phyloP scores from a whole-genome alignment of 2,888 invertebrate genomes.

The Hemaris fuciformis region DNA sequence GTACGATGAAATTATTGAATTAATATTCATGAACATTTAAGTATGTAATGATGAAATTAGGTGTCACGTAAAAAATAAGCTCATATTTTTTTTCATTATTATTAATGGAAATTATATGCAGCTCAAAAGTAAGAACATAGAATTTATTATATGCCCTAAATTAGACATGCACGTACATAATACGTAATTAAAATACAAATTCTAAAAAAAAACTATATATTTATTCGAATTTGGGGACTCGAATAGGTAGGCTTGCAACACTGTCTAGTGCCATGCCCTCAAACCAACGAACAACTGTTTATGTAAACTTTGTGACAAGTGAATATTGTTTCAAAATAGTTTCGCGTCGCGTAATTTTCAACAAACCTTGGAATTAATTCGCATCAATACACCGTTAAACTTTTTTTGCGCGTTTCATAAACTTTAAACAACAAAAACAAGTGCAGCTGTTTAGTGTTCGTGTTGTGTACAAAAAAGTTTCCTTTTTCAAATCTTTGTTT shows the following conservation, averaged over 20 bases:
- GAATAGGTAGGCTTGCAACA: constrained; percentile 37
- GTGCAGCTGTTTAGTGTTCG: constrained; percentile 2
- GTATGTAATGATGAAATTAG: neutral
- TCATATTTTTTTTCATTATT: no score
- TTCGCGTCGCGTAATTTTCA: constrained; percentile 23
- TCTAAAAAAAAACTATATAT: neutral
- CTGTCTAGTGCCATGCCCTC: constrained; percentile 46
- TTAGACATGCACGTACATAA: neutral
- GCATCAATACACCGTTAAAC: constrained; percentile 27
- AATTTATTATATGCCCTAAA: no score
- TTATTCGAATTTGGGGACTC: neutral
- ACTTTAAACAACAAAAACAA: neutral
- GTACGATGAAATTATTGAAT: no score
- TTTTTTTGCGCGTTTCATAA: neutral
- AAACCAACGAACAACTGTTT: constrained; percentile 47
- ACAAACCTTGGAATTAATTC: constrained; percentile 34
- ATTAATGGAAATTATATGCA: no score
- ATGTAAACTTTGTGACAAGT: constrained; percentile 60
- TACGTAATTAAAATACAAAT: neutral
- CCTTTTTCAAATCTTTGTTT: neutral
- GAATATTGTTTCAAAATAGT: constrained; percentile 52
- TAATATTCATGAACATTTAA: neutral
- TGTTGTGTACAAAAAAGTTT: neutral
- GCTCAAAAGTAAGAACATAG: no score
- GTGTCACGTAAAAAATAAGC: no score